phyloP scores from a whole-genome alignment of 2,888 invertebrate species.

The Eristalis intricaria region DNA sequence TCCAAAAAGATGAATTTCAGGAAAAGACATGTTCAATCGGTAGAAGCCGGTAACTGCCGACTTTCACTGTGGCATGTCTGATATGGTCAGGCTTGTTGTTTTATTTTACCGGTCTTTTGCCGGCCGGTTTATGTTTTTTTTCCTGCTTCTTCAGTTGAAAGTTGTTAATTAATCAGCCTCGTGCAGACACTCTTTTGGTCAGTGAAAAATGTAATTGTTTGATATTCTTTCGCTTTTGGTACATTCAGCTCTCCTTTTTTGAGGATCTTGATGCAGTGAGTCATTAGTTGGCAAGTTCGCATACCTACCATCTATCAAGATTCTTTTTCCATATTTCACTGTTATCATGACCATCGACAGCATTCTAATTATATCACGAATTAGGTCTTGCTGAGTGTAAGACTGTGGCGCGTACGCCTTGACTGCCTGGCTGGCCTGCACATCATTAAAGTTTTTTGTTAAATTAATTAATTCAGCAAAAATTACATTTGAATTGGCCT shows the following conservation, averaged over 20 bases:
- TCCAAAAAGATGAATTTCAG: conserved; percentile 20
- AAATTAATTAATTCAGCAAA: background rate
- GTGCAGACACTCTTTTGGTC: conserved; percentile 11
- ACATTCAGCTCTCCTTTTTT: conserved; percentile 15
- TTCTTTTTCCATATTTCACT: conserved; percentile 34
- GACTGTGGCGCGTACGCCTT: background rate
- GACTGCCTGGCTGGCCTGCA: background rate
- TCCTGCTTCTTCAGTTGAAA: conserved; percentile 21
- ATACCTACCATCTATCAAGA: conserved; percentile 37
- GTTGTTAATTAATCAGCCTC: conserved; percentile 53
- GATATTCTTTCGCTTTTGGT: background rate
- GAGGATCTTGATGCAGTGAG: background rate
- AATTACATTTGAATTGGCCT: conserved; percentile 1
- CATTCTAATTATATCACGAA: conserved; percentile 32
- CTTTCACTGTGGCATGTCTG: conserved; percentile 61
- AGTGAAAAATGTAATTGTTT: conserved; percentile 12
- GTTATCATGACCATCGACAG: conserved; percentile 49
- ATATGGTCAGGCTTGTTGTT: conserved; percentile 14
- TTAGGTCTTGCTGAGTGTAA: conserved; percentile 24
- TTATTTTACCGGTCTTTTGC: conserved; percentile 59
- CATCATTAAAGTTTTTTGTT: background rate
- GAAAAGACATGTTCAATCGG: conserved; percentile 51
- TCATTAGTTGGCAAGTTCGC: conserved; percentile 35
- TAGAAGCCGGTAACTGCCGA: conserved; percentile 30
- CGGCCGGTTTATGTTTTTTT: conserved; percentile 63